Evolutionary conservation across 2,797 vertebrate species (phyloP).

Genomic region (Pterois miles): DNA sequence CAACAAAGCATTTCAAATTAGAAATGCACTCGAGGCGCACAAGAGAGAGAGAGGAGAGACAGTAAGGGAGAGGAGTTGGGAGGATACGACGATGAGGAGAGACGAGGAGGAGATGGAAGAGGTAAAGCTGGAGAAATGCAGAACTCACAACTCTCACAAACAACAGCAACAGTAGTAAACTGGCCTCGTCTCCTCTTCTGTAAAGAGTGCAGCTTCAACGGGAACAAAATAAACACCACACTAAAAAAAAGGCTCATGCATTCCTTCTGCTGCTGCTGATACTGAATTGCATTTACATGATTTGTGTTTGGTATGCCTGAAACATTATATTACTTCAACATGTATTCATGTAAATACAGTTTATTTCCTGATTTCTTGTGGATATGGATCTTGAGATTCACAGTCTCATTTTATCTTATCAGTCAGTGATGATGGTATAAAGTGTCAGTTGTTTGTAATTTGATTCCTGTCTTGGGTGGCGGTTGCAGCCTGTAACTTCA

Average conservation of each 20-base stretch:
- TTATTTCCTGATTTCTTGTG: not conserved
- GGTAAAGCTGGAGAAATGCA: not conserved
- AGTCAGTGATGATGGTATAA: not conserved
- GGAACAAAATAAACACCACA: not conserved
- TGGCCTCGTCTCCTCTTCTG: not conserved
- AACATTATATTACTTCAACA: not conserved
- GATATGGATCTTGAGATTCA: not conserved
- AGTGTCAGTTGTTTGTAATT: not conserved
- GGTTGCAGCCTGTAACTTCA: not conserved
- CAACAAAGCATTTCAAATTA: constrained; percentile 54
- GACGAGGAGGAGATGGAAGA: not conserved
- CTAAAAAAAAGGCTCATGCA: not conserved
- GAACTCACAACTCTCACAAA: not conserved
- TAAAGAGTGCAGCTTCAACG: not conserved
- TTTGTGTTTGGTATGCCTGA: not conserved
- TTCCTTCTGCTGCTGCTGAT: not conserved
- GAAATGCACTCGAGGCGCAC: constrained; percentile 33
- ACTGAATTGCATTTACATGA: not conserved
- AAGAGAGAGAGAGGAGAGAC: not conserved
- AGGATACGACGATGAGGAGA: not conserved
- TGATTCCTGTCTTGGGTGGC: not conserved
- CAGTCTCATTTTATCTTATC: not conserved
- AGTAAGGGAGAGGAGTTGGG: not conserved
- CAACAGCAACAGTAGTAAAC: not conserved
- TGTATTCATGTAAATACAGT: not conserved